Base-by-base conservation (phyloP, 1,140 invertebrate genomes). In the Diabrotica virgifera region DNA sequence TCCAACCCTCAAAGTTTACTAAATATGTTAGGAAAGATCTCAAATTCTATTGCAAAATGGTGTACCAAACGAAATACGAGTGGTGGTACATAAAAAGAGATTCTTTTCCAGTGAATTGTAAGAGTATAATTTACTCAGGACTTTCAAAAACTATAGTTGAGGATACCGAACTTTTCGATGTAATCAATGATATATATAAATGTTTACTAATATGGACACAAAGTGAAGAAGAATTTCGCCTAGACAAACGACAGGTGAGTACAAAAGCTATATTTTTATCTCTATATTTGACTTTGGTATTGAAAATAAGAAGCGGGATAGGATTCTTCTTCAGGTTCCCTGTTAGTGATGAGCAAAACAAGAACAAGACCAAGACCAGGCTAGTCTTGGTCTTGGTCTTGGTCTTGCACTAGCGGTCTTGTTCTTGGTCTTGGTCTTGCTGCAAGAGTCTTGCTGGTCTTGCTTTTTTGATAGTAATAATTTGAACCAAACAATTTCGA, bases 31-130 rank as follows among this genome's bases (percentile, higher is more conserved):
- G 13, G 10, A 50, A 14, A 14, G 50, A 59, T 5, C 38, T 51
- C 10, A 46, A 40, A 13, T 59, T 59, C n/a, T 37, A 51, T 5
- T 59, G 58, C 14, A 14, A 12, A 6, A 0, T 59, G 38, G 40
- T 38, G 24, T 59, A 59, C 12, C 38, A 14, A 2, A 59, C 10
- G 10, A 13, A 46, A 50, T 59, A 59, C 50, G 9, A 13, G 5
- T 38, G 58, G 40, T 59, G 58, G 58, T 13, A 50, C 13, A 24
- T 59, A 59, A 59, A 59, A 50, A 59, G 38, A 6, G 58, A 59
- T 46, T 50, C 37, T 6, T 59, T 59, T 59, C 58, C 58, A 5
- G 58, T 50, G 8, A 59, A 59, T 46, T 59, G 50, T 14, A 59
- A 59, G 50, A 7, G 5, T 10, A 46, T 10, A 8, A 59, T 59